Evolutionary conservation across 2,888 invertebrate species (phyloP).

Genomic region (Pimpla rufipes): DNA sequence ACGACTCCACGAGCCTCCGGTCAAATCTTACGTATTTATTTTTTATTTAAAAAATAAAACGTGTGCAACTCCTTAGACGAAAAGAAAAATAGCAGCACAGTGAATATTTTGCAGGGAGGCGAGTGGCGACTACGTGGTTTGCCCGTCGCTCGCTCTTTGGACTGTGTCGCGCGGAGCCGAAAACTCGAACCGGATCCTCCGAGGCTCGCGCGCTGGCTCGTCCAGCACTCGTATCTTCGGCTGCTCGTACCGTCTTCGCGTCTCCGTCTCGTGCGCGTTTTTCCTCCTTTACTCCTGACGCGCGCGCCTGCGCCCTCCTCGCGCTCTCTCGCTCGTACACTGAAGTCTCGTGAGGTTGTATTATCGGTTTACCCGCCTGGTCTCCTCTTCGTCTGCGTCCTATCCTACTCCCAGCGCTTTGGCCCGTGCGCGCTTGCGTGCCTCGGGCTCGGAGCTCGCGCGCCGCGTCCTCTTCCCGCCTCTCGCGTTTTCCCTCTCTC

Average conservation of each 20-base stretch:
- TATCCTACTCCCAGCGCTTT: background rate
- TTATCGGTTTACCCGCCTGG: slow-evolving; percentile 28
- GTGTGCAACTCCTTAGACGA: no score
- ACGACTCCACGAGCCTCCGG: background rate
- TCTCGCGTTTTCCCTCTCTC: background rate
- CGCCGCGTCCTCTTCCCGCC: background rate
- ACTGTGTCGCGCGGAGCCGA: background rate
- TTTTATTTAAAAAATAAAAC: no score
- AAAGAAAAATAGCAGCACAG: no score
- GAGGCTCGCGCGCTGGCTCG: slow-evolving; percentile 56
- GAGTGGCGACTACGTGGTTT: background rate
- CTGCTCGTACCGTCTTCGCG: background rate
- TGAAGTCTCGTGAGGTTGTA: slow-evolving; percentile 11
- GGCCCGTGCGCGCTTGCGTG: background rate
- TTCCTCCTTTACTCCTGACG: background rate
- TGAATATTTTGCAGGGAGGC: no score
- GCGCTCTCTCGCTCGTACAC: slow-evolving; percentile 1
- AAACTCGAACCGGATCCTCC: slow-evolving; percentile 16
- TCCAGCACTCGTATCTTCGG: slow-evolving; percentile 51
- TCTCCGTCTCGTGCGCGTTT: slow-evolving; percentile 2
- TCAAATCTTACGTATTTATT: background rate
- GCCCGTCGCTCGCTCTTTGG: background rate
- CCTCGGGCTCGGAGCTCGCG: no score
- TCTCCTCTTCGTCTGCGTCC: slow-evolving; percentile 22
- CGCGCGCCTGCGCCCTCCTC: slow-evolving; percentile 31